phyloP scores from a whole-genome alignment of 2,113 vertebrate species.

The Pipa parva region DNA sequence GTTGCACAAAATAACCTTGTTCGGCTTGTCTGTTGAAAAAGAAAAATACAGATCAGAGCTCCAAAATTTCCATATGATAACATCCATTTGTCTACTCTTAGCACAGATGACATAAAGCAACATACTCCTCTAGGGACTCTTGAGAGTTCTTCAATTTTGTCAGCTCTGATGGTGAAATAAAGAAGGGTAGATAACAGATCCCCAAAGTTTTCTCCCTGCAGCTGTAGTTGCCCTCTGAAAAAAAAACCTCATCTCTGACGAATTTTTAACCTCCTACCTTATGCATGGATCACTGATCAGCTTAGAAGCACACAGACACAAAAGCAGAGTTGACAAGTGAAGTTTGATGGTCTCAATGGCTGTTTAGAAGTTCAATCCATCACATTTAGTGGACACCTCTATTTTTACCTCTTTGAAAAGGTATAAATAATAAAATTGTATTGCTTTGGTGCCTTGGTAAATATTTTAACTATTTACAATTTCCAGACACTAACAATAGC shows the following conservation, averaged over 20 bases:
- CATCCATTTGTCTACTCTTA: neutral
- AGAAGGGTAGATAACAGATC: conserved; percentile 46
- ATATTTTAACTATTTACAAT: conserved; percentile 99
- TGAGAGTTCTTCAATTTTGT: neutral
- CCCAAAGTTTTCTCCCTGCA: conserved; percentile 49
- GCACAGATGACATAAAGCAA: neutral
- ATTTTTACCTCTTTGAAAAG: conserved; percentile 97
- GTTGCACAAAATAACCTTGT: neutral
- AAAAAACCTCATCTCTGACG: conserved; percentile 88
- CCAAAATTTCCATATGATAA: neutral
- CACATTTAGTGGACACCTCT: conserved; percentile 99
- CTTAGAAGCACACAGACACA: conserved; percentile 96
- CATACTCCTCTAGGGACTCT: neutral
- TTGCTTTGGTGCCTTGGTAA: conserved; percentile 83
- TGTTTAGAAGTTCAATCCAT: conserved; percentile 99
- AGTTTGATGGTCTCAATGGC: conserved; percentile 96
- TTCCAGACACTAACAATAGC: conserved; percentile 85
- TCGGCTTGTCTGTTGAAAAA: neutral
- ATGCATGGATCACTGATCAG: conserved; percentile 98
- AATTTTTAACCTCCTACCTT: conserved; percentile 92
- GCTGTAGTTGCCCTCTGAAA: conserved; percentile 91
- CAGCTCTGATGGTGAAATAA: conserved; percentile 26
- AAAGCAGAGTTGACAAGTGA: conserved; percentile 94
- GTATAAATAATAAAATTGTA: conserved; percentile 97
- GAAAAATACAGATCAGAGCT: neutral